Conservation (phyloP, 2,888 invertebrate genomes). For the Polia nebulosa region DNA sequence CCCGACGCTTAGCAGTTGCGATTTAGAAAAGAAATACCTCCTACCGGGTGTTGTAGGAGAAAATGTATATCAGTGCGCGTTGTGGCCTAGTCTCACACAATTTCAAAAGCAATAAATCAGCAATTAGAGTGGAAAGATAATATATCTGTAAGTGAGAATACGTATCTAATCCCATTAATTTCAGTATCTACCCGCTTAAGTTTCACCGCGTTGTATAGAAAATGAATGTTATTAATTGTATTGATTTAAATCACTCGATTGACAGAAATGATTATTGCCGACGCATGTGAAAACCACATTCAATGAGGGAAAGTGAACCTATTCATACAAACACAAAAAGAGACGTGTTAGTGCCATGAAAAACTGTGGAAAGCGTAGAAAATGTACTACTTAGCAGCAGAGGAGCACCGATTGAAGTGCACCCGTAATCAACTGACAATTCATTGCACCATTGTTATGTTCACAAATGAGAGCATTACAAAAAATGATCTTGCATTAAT, state of each 20-base stretch:
- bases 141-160: constrained; percentile 49
- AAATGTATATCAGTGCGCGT: constrained; percentile 26
- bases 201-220: constrained; percentile 48
- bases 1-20: background rate
- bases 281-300: constrained; percentile 64
- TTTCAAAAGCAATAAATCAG: constrained; percentile 47
- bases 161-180: constrained; percentile 55
- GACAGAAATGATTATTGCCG: constrained; percentile 41
- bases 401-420: constrained; percentile 53
- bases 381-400: constrained; percentile 32
- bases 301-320: constrained; percentile 72
- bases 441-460: constrained; percentile 62
- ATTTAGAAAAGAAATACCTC: constrained; percentile 8
- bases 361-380: constrained; percentile 67
- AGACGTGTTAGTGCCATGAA: constrained; percentile 60
- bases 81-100: constrained; percentile 34
- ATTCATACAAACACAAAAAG: constrained; percentile 67
- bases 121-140: constrained; percentile 44
- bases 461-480: constrained; percentile 54
- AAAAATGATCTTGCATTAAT: constrained; percentile 61
- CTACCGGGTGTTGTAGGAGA: constrained; percentile 13
- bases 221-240: constrained; percentile 58
- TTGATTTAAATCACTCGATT: constrained; percentile 53
- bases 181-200: constrained; percentile 41
- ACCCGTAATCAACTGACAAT: constrained; percentile 54